phyloP scores from a whole-genome alignment of 2,797 vertebrate genomes.

The Liasis olivaceus region DNA sequence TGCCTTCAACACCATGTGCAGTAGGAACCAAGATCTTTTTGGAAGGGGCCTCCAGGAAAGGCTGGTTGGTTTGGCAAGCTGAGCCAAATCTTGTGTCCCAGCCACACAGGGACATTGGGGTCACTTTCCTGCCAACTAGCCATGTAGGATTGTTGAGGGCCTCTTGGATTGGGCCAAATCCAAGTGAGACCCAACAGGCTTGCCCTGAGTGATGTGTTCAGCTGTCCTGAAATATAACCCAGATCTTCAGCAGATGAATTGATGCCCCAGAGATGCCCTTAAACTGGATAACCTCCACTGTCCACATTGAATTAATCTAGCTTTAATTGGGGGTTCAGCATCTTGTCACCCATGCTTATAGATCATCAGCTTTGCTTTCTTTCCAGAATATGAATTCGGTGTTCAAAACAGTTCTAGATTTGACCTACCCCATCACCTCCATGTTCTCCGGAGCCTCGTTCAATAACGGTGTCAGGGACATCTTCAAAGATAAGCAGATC shows the following conservation, averaged over 20 bases:
- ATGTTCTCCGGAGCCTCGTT: constrained; percentile 94
- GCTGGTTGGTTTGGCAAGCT: too few species aligned
- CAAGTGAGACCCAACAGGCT: background rate
- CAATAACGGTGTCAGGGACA: constrained; percentile 81
- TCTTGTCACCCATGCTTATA: background rate
- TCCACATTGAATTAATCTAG: background rate
- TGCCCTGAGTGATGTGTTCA: background rate
- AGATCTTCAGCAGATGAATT: background rate
- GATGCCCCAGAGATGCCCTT: background rate
- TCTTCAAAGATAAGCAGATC: constrained; percentile 90
- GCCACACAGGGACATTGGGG: too few species aligned
- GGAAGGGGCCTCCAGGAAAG: too few species aligned
- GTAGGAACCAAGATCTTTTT: too few species aligned
- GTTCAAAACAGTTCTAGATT: constrained; percentile 86
- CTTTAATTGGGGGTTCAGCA: fast-evolving
- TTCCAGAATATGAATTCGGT: constrained; percentile 86
- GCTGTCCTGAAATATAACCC: background rate
- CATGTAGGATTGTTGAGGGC: background rate
- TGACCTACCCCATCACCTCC: constrained; percentile 94
- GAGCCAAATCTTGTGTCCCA: too few species aligned
- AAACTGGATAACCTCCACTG: too few species aligned
- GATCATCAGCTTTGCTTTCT: background rate
- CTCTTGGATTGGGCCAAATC: background rate
- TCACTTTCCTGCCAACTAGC: background rate
- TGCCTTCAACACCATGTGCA: too few species aligned